A percentile compares a stretch with the other conserved stretches of the same genome.
phyloP scores from a whole-genome alignment of 2,113 vertebrate genomes.

The Cyanoramphus novaezelandiae region DNA sequence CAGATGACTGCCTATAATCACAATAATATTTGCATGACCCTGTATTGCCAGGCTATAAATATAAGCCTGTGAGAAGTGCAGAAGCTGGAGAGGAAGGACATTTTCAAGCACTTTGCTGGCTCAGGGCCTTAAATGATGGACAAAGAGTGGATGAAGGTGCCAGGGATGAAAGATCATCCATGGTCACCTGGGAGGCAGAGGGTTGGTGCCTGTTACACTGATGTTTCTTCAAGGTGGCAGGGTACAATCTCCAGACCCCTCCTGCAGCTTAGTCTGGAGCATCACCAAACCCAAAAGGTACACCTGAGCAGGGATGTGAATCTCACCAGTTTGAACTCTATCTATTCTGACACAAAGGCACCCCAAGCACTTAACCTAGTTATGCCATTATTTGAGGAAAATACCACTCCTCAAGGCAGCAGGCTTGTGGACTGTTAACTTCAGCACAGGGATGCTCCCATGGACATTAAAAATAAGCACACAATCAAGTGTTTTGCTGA shows the following conservation, averaged over 20 bases:
- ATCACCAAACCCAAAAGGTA: background rate
- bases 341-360: background rate
- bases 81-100: background rate
- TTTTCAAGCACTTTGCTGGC: background rate
- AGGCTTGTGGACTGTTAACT: background rate
- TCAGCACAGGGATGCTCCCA: background rate
- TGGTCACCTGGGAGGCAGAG: background rate
- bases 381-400: background rate
- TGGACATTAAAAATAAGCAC: fast-evolving
- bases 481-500: fast-evolving
- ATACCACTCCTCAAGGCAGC: background rate
- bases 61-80: background rate
- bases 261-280: background rate
- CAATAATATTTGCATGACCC: background rate
- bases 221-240: background rate
- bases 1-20: background rate
- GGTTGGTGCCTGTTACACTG: fast-evolving
- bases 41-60: background rate
- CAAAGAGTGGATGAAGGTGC: background rate
- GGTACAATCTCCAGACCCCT: background rate
- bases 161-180: fast-evolving
- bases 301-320: fast-evolving
- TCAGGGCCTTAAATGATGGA: background rate
- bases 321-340: background rate
- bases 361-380: background rate